phyloP scores from a whole-genome alignment of 1,140 invertebrate genomes.

The Micrasema minimum region DNA sequence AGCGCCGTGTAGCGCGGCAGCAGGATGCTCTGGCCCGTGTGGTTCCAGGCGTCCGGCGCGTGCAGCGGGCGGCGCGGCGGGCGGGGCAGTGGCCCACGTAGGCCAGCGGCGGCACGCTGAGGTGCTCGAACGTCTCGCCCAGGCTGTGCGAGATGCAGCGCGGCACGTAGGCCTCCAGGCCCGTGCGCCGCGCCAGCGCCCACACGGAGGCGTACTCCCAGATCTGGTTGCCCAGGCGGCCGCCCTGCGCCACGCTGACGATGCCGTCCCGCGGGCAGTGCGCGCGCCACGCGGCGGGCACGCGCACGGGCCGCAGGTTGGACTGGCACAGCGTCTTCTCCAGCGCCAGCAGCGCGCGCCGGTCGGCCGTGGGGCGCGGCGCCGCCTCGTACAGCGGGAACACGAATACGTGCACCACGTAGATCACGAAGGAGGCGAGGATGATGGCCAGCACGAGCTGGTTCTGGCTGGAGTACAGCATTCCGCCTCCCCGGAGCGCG shows the following conservation, averaged over 20 bases:
- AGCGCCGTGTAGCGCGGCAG: slow-evolving; percentile 69
- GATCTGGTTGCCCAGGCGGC: slow-evolving; percentile 74
- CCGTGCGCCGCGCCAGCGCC: slow-evolving; percentile 68
- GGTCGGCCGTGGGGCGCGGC: slow-evolving; percentile 59
- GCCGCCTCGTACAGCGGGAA: slow-evolving; percentile 70
- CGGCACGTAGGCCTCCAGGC: slow-evolving; percentile 70
- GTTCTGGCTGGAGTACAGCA: slow-evolving; percentile 67
- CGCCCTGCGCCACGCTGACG: slow-evolving; percentile 69
- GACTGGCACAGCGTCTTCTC: slow-evolving; percentile 68
- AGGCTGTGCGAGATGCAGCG: slow-evolving; percentile 68
- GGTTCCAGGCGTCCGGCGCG: slow-evolving; percentile 69
- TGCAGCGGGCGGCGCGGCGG: slow-evolving; percentile 59
- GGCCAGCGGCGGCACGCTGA: slow-evolving; percentile 69
- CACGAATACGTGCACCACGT: slow-evolving; percentile 71
- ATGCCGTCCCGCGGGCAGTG: slow-evolving; percentile 63
- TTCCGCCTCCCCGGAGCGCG: slow-evolving; percentile 22
- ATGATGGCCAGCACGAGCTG: slow-evolving; percentile 71
- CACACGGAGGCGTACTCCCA: slow-evolving; percentile 74
- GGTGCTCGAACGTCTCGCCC: slow-evolving; percentile 66
- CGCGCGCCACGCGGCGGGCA: slow-evolving; percentile 57
- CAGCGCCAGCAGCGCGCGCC: slow-evolving; percentile 63
- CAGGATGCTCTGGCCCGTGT: slow-evolving; percentile 70
- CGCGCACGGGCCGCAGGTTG: slow-evolving; percentile 61
- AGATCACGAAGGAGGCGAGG: slow-evolving; percentile 69
- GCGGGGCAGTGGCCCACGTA: slow-evolving; percentile 69